Evolutionary conservation across 2,113 vertebrate genomes (phyloP), one percentile per base, ranked within the genome.

Genomic region (Telmatochromis sp.): DNA sequence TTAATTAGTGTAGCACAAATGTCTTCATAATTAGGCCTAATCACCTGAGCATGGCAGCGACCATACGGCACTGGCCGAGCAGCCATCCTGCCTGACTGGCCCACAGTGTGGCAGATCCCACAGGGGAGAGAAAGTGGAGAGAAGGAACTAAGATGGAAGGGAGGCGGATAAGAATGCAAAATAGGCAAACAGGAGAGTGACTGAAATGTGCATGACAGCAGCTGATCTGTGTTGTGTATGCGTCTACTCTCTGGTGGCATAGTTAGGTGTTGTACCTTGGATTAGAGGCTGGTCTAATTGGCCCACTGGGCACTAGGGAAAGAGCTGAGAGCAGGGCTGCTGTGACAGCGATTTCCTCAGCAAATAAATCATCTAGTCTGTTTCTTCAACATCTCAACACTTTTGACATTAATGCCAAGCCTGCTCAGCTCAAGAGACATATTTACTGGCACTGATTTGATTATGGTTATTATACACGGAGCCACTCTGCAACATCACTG

Each of bases 1-100:
- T 97, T 98, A 97, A 98, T 98, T 98, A 98, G 96, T 93, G 95
- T 89, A 93, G 90, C 96, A 96, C 96, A 96, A 96, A 96, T 93
- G 95, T 92, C 93, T 75, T 91, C 95, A 96, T 98, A 97, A 98
- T 97, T 95, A 97, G 95, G 90, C 95, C 96, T 98, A 97, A 98
- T 97, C 97, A 97, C 96, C 95, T 95, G 93, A 96, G 96, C 94
- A 91, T 91, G 93, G 94, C 95, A 89, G 90, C 88, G 81, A 94
- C 94, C 95, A 94, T 94, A 96, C 96, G 96, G 96, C 4, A 1
- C 26, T 89, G 92, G 87, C 93, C 89, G 19, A 51, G 85, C 83
- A 78, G 89, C 63, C 85, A 81, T 73, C 60, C 86, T 90, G 90
- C 15, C 81, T 40, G 79, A 89, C 78, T 87, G 91, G 92, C 84